Evolutionary conservation across 1,140 invertebrate genomes (phyloP).

Genomic region (Ylistrum balloti): DNA sequence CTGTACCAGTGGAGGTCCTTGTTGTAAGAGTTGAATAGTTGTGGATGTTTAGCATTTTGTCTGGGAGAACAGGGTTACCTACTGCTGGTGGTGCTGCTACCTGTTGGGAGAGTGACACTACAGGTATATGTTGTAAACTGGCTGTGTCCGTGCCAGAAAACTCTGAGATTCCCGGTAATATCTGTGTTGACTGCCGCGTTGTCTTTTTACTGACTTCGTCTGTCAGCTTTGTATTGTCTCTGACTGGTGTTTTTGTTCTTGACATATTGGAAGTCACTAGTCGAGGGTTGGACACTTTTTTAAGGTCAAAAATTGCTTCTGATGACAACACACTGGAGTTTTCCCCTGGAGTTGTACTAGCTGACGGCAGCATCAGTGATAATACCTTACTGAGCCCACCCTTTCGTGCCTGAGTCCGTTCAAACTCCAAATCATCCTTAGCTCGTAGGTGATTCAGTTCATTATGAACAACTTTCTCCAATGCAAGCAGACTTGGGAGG

Average conservation of each 20-base stretch:
- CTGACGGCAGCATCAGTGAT: conserved; percentile 55
- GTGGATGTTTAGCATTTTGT: conserved; percentile 70
- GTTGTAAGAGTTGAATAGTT: conserved; percentile 74
- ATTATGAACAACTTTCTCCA: conserved; percentile 76
- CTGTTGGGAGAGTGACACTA: not conserved
- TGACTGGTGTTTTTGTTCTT: not conserved
- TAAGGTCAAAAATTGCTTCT: conserved; percentile 59
- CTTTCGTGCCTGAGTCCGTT: conserved; percentile 67
- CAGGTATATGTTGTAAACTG: not conserved
- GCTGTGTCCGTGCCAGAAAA: not conserved
- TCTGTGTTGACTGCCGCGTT: not conserved
- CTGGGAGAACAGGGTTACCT: conserved; percentile 61
- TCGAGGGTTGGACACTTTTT: conserved; percentile 73
- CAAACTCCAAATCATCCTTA: conserved; percentile 75
- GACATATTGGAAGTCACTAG: conserved; percentile 64
- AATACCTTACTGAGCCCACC: conserved; percentile 66
- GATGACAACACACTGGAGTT: conserved; percentile 44
- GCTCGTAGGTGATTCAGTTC: conserved; percentile 70
- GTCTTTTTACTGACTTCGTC: not conserved
- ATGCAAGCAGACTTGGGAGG: conserved; percentile 72
- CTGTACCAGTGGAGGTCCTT: conserved; percentile 77
- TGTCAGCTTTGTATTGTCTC: not conserved
- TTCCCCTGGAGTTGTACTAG: conserved; percentile 51
- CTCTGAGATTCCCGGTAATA: not conserved
- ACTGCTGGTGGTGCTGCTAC: not conserved